Evolutionary conservation across 2,888 invertebrate genomes (phyloP).

Genomic region (Hydraecia micacea): DNA sequence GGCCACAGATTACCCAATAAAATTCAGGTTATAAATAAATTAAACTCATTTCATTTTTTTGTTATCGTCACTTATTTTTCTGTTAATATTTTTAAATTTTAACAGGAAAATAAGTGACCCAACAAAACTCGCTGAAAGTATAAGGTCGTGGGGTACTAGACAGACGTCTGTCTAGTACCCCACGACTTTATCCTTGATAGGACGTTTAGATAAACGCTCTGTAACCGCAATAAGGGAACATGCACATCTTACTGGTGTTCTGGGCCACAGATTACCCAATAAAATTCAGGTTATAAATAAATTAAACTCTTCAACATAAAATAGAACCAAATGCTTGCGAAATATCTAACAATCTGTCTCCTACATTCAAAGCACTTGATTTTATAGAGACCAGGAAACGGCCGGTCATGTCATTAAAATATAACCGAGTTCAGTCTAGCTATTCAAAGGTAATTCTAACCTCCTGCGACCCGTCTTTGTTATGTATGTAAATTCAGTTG

Average conservation of each 20-base stretch:
- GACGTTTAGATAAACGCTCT: background rate
- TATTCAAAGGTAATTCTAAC: conserved; percentile 83
- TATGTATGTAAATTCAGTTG: conserved; percentile 73
- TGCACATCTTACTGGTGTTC: background rate
- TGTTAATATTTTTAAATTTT: background rate
- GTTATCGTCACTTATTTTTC: background rate
- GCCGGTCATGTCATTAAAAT: conserved; percentile 64
- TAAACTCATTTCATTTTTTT: background rate
- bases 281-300: conserved; percentile 25
- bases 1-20: background rate
- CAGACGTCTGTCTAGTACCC: too few relatives aligned
- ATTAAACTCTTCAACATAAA: background rate
- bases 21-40: conserved; percentile 30
- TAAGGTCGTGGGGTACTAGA: too few relatives aligned
- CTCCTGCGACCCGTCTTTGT: conserved; percentile 74
- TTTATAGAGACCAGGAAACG: conserved; percentile 67
- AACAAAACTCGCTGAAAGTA: background rate
- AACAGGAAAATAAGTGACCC: too few relatives aligned
- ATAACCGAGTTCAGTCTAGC: conserved; percentile 66
- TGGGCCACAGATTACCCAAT: conserved; percentile 1
- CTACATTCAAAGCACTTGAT: conserved; percentile 30
- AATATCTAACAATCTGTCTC: conserved; percentile 34
- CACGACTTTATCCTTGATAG: too few relatives aligned
- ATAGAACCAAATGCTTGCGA: conserved; percentile 36
- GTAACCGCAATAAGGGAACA: background rate